Base-by-base conservation (phyloP, 2,888 invertebrate genomes). In the Drosophila neotestacea region DNA sequence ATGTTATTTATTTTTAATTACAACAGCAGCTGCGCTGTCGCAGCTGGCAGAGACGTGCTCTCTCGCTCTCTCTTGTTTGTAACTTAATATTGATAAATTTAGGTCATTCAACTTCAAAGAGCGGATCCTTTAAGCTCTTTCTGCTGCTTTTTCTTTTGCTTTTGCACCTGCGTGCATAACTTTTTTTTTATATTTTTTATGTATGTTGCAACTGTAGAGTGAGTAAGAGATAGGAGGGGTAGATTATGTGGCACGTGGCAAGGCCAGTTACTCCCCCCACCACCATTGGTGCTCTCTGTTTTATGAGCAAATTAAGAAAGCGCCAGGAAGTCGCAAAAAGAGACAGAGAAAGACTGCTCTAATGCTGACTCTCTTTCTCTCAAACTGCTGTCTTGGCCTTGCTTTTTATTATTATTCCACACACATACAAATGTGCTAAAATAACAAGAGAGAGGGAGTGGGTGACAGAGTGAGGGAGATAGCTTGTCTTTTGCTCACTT, bases 11-110 rank as follows among this genome's bases (percentile, higher is more conserved):
- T 83, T 84, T 84, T 88, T 88, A 88, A 84, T 84, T 88, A 86
- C 86, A 78, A 55, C 70, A 66, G 71, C 79, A 73, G 88, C 83
- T 82, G 88, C 84, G 84, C 88, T 78, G 86, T 66, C 88, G 84
- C 84, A 84, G 88, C 88, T 85, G 88, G 70, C 64, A 48, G 50
- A 70, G 76, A 13, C 44, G 48, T 42, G 41, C 30, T 22, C n/a
- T 34, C 39, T 44, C 62, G 34, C 27, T n/a, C 47, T 48, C 28
- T 38, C n/a, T 54, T 46, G 34, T 52, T 39, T 75, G 81, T 74
- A 84, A 79, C 58, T 69, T 64, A 79, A 87, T 87, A 81, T 81
- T 70, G 58, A 47, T 32, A 50, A 65, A 83, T 75, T 74, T 84
- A 68, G 85, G 89, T 87, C 85, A 87, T 89, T 85, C 87, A 88